Evolutionary conservation across 2,113 vertebrate genomes (phyloP).

Genomic region (Vulpes vulpes): DNA sequence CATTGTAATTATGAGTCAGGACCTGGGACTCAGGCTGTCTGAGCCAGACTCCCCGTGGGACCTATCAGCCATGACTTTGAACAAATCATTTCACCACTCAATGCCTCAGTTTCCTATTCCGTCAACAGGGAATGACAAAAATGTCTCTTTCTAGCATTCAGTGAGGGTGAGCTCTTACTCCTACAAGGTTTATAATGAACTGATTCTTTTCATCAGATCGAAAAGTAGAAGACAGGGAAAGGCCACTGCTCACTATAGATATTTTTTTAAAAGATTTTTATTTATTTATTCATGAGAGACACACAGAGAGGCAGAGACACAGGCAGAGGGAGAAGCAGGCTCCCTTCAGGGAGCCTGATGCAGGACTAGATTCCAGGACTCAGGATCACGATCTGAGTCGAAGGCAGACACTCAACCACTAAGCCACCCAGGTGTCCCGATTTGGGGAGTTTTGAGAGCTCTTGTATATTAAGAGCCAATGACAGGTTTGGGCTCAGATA

Average conservation of each 20-base stretch:
- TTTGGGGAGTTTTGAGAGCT: not conserved
- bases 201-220: not conserved
- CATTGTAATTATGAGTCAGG: accelerated
- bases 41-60: not conserved
- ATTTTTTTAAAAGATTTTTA: too few relatives aligned
- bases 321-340: too few relatives aligned
- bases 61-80: not conserved
- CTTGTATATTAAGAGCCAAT: not conserved
- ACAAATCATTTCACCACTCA: not conserved
- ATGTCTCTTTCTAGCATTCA: not conserved
- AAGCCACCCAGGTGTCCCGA: too few relatives aligned
- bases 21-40: too few relatives aligned
- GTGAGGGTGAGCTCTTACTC: not conserved
- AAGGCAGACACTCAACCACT: too few relatives aligned
- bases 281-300: too few relatives aligned
- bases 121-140: not conserved
- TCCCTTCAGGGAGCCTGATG: too few relatives aligned
- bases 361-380: too few relatives aligned
- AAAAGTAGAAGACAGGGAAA: accelerated
- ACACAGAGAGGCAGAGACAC: too few relatives aligned
- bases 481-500: not conserved
- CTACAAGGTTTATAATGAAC: not conserved
- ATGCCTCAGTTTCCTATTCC: not conserved
- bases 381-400: too few relatives aligned
- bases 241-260: not conserved